Base-by-base conservation (phyloP, 2,888 invertebrate species). In the Luperina nickerlii region DNA sequence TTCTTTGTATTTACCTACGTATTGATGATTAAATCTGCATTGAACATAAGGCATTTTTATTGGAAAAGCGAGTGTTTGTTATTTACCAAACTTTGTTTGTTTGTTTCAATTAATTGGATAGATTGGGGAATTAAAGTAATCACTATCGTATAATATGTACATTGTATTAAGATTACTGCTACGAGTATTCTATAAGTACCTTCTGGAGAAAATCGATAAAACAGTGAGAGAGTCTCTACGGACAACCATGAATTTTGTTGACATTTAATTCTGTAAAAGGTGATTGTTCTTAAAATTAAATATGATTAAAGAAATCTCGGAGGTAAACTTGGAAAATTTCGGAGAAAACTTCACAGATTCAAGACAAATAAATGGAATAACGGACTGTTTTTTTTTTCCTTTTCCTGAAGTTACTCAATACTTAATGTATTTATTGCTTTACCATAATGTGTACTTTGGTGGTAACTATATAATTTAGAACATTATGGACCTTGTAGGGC, bases 81-180 rank as follows among this genome's bases (percentile, higher is more conserved):
- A 54, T 79, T 86, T 67, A 48, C 15, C 0, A 20, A 75, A 66
- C 13, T 42, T 57, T 48, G 42, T 51, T 78, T 77, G 27, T 78
- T 73, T 83, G 82, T 76, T 71, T 74, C n/a, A 69, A 82, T 75
- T 82, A 24, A 70, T 63, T 76, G 15, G 32, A 51, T 20, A 32
- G 11, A 78, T 66, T 73, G 54, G 32, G 32, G 2, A 38, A 24
- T 38, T 1, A 32, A 5, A 7, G 6, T 66, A 20, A 51, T 74
- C 6, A 32, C 13, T 9, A 38, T 24, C 8, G 24, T 48, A 27
- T 18, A 42, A 27, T 18, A 42, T 48, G 38, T 63, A 3, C n/a
- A 20, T 8, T 2, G 2, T n/a, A 54, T 62, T 20, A 9, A n/a
- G 18, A 18, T 32, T 32, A 51, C 5, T 32, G 2, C 7, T 54